Conservation (phyloP, 2,888 invertebrate species). For the Chymomyza procnemis region DNA sequence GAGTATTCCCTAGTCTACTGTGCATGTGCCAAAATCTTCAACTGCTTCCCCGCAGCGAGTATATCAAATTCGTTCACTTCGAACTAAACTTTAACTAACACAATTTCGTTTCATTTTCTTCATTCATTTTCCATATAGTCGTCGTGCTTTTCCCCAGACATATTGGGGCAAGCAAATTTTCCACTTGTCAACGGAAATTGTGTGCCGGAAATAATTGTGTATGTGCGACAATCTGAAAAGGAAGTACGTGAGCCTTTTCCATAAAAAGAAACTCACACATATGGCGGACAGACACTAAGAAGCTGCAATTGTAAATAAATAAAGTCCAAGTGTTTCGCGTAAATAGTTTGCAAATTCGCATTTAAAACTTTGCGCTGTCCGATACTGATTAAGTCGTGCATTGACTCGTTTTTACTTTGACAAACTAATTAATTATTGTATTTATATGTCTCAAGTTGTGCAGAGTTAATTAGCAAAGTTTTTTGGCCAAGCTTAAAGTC, state of each 20-base stretch:
- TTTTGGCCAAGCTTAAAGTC: neutral
- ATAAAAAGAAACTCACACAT: neutral
- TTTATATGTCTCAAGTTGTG: neutral
- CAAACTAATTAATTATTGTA: conserved; percentile 2
- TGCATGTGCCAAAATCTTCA: too few relatives aligned
- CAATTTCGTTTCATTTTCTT: too few relatives aligned
- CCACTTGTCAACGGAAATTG: conserved; percentile 50
- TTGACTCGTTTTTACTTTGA: neutral
- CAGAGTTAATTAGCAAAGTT: conserved; percentile 1
- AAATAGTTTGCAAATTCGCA: neutral
- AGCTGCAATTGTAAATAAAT: neutral
- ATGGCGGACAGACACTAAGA: neutral
- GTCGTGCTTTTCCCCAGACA: conserved; percentile 25
- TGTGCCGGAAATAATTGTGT: conserved; percentile 41
- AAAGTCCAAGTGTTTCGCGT: neutral
- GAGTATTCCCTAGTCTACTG: too few relatives aligned
- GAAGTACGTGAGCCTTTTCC: neutral
- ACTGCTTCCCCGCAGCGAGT: too few relatives aligned
- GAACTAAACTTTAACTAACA: too few relatives aligned
- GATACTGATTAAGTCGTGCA: neutral
- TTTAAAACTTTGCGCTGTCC: neutral
- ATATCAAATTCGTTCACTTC: too few relatives aligned
- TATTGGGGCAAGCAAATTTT: conserved; percentile 39
- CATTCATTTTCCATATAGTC: too few relatives aligned
- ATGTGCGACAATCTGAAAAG: conserved; percentile 11